Conservation (phyloP, 1,140 invertebrate genomes). For the Tetramorium simillimum region DNA sequence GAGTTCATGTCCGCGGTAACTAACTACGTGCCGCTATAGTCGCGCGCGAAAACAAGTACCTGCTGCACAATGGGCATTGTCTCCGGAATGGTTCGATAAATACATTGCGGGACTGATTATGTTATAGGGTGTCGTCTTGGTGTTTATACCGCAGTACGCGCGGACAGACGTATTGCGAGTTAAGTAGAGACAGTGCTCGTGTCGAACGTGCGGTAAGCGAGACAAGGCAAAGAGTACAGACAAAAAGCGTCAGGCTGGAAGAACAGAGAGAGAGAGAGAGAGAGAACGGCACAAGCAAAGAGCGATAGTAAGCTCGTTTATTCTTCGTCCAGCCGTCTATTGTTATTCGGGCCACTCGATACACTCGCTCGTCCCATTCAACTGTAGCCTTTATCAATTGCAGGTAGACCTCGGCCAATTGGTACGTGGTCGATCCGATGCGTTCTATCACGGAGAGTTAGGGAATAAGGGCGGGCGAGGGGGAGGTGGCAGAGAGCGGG, state of each 20-base stretch:
- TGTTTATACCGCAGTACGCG: background rate
- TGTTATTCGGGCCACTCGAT: slow-evolving; percentile 64
- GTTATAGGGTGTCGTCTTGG: slow-evolving; percentile 73
- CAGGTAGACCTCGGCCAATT: slow-evolving; percentile 71
- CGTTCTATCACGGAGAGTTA: slow-evolving; percentile 46
- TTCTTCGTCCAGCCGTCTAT: slow-evolving; percentile 61
- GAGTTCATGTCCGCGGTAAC: slow-evolving; percentile 20
- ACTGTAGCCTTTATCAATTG: slow-evolving; percentile 71
- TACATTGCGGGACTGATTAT: slow-evolving; percentile 76
- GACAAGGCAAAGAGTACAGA: slow-evolving; percentile 23
- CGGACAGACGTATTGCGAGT: slow-evolving; percentile 71
- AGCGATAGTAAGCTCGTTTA: slow-evolving; percentile 66
- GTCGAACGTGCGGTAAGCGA: slow-evolving; percentile 27
- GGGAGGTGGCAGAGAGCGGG: too few relatives aligned
- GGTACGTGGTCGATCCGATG: slow-evolving; percentile 69
- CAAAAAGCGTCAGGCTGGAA: slow-evolving; percentile 34
- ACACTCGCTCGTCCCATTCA: slow-evolving; percentile 50
- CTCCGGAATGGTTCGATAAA: slow-evolving; percentile 71
- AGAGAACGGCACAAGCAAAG: slow-evolving; percentile 7
- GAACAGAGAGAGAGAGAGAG: background rate
- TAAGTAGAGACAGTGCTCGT: slow-evolving; percentile 68
- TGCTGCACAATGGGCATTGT: slow-evolving; percentile 78
- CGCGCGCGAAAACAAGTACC: slow-evolving; percentile 67
- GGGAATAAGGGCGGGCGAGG: background rate
- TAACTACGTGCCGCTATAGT: slow-evolving; percentile 30